Conservation (phyloP, 2,888 invertebrate genomes). For the Margaritifera margaritifera region DNA sequence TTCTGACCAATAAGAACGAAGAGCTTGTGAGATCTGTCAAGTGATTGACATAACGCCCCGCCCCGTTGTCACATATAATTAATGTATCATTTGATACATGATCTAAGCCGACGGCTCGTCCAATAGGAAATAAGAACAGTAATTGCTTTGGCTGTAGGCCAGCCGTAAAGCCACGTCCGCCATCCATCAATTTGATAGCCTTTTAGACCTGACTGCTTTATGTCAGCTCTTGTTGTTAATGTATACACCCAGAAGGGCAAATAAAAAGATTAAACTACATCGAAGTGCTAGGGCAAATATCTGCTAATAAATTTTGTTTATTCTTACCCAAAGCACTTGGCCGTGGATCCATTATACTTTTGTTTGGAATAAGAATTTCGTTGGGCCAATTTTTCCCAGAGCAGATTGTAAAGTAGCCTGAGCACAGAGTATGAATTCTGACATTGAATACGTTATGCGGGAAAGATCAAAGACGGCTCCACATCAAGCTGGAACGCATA, state of each 20-base stretch:
- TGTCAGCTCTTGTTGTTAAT: constrained; percentile 46
- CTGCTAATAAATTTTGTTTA: constrained; percentile 32
- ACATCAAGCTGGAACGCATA: constrained; percentile 33
- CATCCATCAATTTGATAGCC: constrained; percentile 43
- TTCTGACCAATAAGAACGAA: too few species aligned
- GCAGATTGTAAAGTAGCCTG: background rate
- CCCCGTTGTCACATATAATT: constrained; percentile 41
- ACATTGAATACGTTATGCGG: constrained; percentile 22
- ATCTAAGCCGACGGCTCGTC: constrained; percentile 34
- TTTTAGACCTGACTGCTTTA: constrained; percentile 41
- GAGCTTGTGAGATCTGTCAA: too few species aligned
- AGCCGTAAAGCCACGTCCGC: constrained; percentile 38
- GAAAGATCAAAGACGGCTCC: constrained; percentile 32
- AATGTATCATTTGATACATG: constrained; percentile 41
- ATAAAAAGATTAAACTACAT: constrained; percentile 43
- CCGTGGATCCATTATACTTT: background rate
- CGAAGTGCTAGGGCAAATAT: constrained; percentile 30
- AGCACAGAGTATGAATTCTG: constrained; percentile 4
- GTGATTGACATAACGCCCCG: constrained; percentile 13
- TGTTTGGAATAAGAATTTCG: too few species aligned
- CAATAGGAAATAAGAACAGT: constrained; percentile 46
- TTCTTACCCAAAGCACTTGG: constrained; percentile 7
- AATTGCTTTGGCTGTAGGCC: constrained; percentile 48
- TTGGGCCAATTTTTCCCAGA: too few species aligned
- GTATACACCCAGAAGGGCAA: constrained; percentile 40